phyloP scores from a whole-genome alignment of 2,888 invertebrate genomes.

The Trachelus tabidus region DNA sequence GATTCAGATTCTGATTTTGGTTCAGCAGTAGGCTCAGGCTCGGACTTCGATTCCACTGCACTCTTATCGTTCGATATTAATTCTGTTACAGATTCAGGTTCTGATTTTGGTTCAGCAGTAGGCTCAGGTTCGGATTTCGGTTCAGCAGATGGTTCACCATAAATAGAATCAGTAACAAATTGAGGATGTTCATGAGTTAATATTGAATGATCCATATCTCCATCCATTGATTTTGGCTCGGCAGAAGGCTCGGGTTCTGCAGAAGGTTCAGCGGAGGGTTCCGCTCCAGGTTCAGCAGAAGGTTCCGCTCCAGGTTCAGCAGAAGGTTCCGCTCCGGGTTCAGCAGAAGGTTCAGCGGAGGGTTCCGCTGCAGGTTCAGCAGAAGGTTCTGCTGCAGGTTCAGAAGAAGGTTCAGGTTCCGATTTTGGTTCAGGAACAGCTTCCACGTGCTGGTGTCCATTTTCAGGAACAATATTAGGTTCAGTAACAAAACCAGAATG shows the following conservation, averaged over 20 bases:
- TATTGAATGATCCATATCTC: too few species aligned
- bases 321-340: constrained; percentile 45
- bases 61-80: constrained; percentile 47
- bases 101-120: constrained; percentile 41
- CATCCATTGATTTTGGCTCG: constrained; percentile 36
- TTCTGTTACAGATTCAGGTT: constrained; percentile 48
- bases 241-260: constrained; percentile 28
- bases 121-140: constrained; percentile 42
- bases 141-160: constrained; percentile 52
- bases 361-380: constrained; percentile 44
- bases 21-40: constrained; percentile 25
- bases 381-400: constrained; percentile 43
- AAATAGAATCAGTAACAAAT: constrained; percentile 44
- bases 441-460: constrained; percentile 36
- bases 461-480: constrained; percentile 33
- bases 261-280: constrained; percentile 46
- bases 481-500: constrained; percentile 24
- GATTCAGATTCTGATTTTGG: constrained; percentile 26
- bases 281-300: constrained; percentile 47
- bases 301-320: constrained; percentile 10
- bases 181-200: constrained; percentile 44
- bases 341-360: constrained; percentile 25
- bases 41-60: constrained; percentile 24
- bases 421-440: constrained; percentile 35
- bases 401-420: constrained; percentile 44